phyloP scores from a whole-genome alignment of 2,113 vertebrate species.

The Zosterops lateralis region DNA sequence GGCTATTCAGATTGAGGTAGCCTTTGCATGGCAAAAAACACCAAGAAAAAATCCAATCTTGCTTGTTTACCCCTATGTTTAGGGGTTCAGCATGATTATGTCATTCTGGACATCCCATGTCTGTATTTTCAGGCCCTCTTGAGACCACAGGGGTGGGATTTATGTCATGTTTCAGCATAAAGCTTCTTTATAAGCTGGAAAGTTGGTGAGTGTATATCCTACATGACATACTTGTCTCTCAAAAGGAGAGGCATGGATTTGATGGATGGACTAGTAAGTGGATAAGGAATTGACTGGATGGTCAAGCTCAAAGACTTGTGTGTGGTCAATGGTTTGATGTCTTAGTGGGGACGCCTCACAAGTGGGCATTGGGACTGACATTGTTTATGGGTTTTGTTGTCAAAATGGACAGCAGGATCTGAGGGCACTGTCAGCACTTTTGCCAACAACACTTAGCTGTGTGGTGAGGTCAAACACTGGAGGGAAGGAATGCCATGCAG shows the following conservation, averaged over 20 bases:
- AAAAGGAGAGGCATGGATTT: background rate
- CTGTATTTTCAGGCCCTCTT: background rate
- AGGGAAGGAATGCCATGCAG: background rate
- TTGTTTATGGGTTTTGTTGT: fast-evolving
- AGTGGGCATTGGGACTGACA: fast-evolving
- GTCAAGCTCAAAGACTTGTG: background rate
- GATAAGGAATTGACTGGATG: background rate
- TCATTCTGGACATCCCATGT: background rate
- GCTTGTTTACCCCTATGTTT: background rate
- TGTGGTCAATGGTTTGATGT: background rate
- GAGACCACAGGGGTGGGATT: background rate
- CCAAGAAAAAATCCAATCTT: background rate
- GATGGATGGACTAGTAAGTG: background rate
- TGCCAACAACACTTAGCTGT: fast-evolving
- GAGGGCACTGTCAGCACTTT: background rate
- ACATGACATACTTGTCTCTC: background rate
- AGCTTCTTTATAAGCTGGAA: background rate
- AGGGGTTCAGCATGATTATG: background rate
- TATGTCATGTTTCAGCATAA: background rate
- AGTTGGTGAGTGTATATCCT: background rate
- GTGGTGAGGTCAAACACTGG: fast-evolving
- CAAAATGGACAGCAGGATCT: background rate
- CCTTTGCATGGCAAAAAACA: background rate
- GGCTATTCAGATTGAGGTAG: background rate
- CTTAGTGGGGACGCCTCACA: background rate